Evolutionary conservation across 1,140 invertebrate genomes (phyloP), one percentile per base, ranked within the genome.

Genomic region (Heliconius melpomene): DNA sequence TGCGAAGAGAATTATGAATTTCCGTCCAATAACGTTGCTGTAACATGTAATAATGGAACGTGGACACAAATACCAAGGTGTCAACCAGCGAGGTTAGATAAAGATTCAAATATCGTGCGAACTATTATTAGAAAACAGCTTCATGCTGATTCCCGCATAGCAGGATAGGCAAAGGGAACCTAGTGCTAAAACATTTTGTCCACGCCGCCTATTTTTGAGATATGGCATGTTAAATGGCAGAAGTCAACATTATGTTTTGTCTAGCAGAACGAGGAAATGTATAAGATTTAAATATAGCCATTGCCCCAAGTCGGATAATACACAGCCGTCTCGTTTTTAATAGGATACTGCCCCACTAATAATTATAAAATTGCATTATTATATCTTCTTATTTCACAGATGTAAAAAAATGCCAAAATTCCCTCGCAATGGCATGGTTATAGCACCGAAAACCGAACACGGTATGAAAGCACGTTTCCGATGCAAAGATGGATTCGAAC

Each of bases 391-490:
- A 57, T 75, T 78, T 87, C 85, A 60, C 80, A 96, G 97, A 66
- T 99, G 99, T 91, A 98, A 98, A 91, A 96, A 96, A 85, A 96
- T 99, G 93, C 99, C 99, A 0, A 97, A 96, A 82, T 94, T 96
- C 9, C 98, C 99, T 0, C 96, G 97, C 57, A 97, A 99, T 86
- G 98, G 98, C 2, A 98, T 99, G 96, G 98, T 99, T 2, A 97
- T 99, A 74, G 99, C 98, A 0, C 98, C 98, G 0, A 99, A 99
- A 89, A 98, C 98, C 3, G 98, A 98, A 81, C 99, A 99, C 88
- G 98, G 98, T 0, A 98, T 98, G 97, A 97, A 97, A 87, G 98
- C 98, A 0, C 95, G 97, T 11, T 99, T 98, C 92, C 96, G 97
- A 84, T 99, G 98, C 90, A 98, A 98, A 88, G 98, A 99, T 88